Conservation (phyloP, 2,888 invertebrate genomes). For the Amiota minor region DNA sequence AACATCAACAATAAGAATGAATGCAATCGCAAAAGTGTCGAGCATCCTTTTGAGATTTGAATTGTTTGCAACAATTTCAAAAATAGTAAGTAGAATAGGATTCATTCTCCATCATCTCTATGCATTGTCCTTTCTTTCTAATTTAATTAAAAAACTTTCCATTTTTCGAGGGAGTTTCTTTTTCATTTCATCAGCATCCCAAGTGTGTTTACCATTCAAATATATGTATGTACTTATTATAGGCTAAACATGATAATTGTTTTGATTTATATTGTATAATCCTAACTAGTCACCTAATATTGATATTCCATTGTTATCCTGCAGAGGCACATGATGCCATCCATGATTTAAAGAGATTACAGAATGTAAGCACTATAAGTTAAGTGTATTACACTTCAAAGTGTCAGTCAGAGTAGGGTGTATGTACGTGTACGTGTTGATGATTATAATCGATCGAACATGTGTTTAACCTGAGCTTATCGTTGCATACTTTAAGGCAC, state of each 20-base stretch:
- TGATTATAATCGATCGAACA: conserved; percentile 52
- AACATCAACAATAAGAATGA: background rate
- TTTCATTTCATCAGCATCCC: background rate
- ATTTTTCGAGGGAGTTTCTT: background rate
- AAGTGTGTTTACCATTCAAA: background rate
- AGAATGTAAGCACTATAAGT: no score
- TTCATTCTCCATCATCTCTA: background rate
- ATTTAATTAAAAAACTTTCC: conserved; percentile 25
- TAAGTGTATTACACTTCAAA: background rate
- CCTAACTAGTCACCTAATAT: background rate
- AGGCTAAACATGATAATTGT: conserved; percentile 4
- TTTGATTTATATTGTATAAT: background rate
- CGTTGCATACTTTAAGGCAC: conserved; percentile 38
- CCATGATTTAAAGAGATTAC: no score
- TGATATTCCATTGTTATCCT: background rate
- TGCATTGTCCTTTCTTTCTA: background rate
- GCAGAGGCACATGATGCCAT: background rate
- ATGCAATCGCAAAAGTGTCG: conserved; percentile 18
- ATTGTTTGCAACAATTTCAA: conserved; percentile 45
- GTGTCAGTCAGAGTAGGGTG: background rate
- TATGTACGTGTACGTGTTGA: conserved; percentile 51
- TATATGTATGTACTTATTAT: background rate
- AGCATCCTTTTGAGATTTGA: conserved; percentile 24
- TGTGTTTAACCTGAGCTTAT: conserved; percentile 59
- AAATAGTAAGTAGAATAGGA: conserved; percentile 65